These are phyloP conservation scores for Bucorvus abyssinicus DNA, from an alignment of 2,797 vertebrate species.

Conservation along the genomic window DNA sequence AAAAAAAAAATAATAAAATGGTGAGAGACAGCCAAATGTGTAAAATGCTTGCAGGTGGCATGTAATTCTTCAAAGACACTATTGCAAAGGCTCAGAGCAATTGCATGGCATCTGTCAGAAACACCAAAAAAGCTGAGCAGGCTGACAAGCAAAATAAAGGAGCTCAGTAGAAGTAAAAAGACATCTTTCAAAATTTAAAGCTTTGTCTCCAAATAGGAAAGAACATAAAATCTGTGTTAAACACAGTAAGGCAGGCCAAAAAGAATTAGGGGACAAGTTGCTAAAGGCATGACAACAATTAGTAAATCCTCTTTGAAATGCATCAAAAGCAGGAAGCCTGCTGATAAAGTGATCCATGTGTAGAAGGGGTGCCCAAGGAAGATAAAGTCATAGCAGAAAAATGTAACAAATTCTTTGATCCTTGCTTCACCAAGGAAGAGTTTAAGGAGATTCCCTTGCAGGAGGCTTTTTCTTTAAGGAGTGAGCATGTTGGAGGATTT, in stretches of 20 bases:
- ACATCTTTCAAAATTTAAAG: background rate
- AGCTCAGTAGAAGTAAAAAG: background rate
- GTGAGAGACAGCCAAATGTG: background rate
- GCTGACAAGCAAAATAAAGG: background rate
- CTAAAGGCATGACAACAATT: background rate
- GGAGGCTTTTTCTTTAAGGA: background rate
- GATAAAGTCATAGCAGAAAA: background rate
- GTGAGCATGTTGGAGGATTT: background rate
- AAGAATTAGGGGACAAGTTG: background rate
- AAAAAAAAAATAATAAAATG: background rate
- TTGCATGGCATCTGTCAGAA: background rate
- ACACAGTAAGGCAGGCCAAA: background rate
- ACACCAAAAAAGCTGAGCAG: background rate
- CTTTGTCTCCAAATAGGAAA: background rate
- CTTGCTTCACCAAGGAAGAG: background rate
- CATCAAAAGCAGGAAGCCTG: constrained; percentile 29
- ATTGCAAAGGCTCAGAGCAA: background rate
- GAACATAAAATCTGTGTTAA: background rate
- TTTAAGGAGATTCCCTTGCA: background rate
- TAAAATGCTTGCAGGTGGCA: background rate
- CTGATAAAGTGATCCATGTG: background rate
- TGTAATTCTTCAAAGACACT: background rate
- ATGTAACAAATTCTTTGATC: background rate
- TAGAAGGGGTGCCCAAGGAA: constrained; percentile 16
- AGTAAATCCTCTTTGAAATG: background rate